Base-by-base conservation (phyloP, 1,140 invertebrate genomes). In the Leptinotarsa lineolata region DNA sequence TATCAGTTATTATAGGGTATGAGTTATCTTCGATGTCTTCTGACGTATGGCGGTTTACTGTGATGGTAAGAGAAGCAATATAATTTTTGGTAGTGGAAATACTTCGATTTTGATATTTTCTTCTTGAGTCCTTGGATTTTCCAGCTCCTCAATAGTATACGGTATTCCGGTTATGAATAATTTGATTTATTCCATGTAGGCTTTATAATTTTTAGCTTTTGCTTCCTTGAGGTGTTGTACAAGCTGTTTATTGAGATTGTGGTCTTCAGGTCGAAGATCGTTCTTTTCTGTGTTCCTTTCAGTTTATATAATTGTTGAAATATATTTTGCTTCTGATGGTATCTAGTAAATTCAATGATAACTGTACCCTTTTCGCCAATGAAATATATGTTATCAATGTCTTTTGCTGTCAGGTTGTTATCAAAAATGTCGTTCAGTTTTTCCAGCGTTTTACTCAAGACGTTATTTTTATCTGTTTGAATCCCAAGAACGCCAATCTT, bases 251-350 rank as follows among this genome's bases (percentile, higher is more conserved):
- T 61, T 61, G 12, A 20, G n/a, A 15, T 61, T 61, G 2, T 61
- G 59, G n/a, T 61, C 5, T n/a, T 6, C 59, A 2, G 59, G 59
- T 22, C 59, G 12, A 15, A 61, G 4, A 18, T 61, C 59, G n/a
- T 61, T 12, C 18, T 1, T 61, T 2, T 61, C 1, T 4, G 2
- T 8, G 59, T 61, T 18, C 5, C 59, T 4, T 6, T 61, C 4
- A 61, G 18, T 18, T 61, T 6, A 61, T 61, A 61, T 61, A 6
- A 61, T 22, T 61, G 59, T 61, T 61, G n/a, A 61, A 61, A 61
- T 3, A 61, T 61, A 15, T 61, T 61, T 18, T 18, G 59, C n/a
- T 60, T 18, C 20, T 60, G 6, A 11, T 8, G 59, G 21, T 60
- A 6, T 60, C 6, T 16, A 11, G n/a, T 61, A 4, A 61, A 61